Evolutionary conservation across 2,888 invertebrate species (phyloP).

Genomic region (Leucoma salicis): DNA sequence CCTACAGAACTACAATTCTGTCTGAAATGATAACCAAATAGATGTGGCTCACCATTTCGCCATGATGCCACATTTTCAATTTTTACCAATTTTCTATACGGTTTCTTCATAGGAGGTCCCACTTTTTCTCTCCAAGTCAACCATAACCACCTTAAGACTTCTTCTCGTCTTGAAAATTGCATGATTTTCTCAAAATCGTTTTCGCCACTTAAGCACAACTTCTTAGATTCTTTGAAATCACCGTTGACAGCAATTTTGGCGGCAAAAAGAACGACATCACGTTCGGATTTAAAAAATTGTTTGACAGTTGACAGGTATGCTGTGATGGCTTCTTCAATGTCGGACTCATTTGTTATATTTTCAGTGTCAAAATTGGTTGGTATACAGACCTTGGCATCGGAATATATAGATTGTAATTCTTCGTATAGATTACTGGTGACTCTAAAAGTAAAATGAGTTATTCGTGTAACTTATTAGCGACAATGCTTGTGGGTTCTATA

Average conservation of each 20-base stretch:
- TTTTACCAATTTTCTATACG: slow-evolving; percentile 77
- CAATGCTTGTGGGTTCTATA: too few species aligned
- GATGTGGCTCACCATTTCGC: slow-evolving; percentile 80
- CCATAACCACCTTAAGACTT: slow-evolving; percentile 84
- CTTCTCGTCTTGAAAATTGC: slow-evolving; percentile 66
- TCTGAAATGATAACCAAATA: too few species aligned
- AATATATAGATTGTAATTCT: slow-evolving; percentile 82
- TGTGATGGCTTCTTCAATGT: slow-evolving; percentile 52
- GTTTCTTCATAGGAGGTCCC: slow-evolving; percentile 77
- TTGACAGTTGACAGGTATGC: slow-evolving; percentile 42
- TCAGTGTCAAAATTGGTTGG: slow-evolving; percentile 38
- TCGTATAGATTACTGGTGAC: slow-evolving; percentile 69
- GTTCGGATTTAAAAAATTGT: slow-evolving; percentile 21
- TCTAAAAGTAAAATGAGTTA: slow-evolving; percentile 48
- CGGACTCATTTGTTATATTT: slow-evolving; percentile 32
- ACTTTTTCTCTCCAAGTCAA: slow-evolving; percentile 84
- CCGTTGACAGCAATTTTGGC: slow-evolving; percentile 32
- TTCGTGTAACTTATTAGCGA: too few species aligned
- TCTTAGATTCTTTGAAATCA: slow-evolving; percentile 14
- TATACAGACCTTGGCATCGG: slow-evolving; percentile 80
- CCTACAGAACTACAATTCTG: too few species aligned
- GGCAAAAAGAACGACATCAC: slow-evolving; percentile 26
- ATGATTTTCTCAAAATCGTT: slow-evolving; percentile 84
- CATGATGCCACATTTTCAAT: slow-evolving; percentile 84
- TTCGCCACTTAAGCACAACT: slow-evolving; percentile 83